A percentile compares a stretch with the other conserved stretches of the same genome.
These are phyloP conservation scores for Thereva nobilitata DNA, from an alignment of 2,888 invertebrate species.

Conservation along the genomic window DNA sequence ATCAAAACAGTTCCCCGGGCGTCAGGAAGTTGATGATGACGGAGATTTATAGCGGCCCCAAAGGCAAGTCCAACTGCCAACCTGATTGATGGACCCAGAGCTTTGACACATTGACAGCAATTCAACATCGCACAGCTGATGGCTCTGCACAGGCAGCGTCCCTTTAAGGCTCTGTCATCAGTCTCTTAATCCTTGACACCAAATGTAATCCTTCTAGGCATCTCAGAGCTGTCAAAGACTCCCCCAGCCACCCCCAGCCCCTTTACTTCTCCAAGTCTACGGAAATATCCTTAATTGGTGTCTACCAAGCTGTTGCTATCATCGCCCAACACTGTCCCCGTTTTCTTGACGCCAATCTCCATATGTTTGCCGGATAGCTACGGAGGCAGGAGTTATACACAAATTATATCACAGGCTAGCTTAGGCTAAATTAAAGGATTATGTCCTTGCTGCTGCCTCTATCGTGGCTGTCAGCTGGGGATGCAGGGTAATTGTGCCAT, in stretches of 20 bases:
- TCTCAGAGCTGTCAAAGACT: not conserved
- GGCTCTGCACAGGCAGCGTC: too few relatives aligned
- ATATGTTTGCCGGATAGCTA: constrained; percentile 11
- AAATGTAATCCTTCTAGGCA: constrained; percentile 4
- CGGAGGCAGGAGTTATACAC: not conserved
- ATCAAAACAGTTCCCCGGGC: too few relatives aligned
- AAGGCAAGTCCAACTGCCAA: too few relatives aligned
- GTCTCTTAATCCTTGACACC: constrained; percentile 25
- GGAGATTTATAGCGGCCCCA: too few relatives aligned
- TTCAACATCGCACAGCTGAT: too few relatives aligned
- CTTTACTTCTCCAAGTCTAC: not conserved
- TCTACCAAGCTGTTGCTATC: constrained; percentile 23
- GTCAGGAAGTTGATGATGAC: too few relatives aligned
- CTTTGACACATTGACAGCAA: too few relatives aligned
- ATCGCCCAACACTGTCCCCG: constrained; percentile 1
- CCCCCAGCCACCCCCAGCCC: too few relatives aligned
- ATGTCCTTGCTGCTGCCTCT: not conserved
- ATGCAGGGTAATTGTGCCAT: constrained; percentile 21
- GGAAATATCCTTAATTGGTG: constrained; percentile 27
- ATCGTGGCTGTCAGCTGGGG: constrained; percentile 3
- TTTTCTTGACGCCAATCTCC: constrained; percentile 23
- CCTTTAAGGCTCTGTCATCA: not conserved
- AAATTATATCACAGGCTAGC: constrained; percentile 13
- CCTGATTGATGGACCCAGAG: too few relatives aligned
- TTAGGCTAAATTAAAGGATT: constrained; percentile 27